A percentile compares a stretch with the other conserved stretches of the same genome.
phyloP scores from a whole-genome alignment of 2,113 vertebrate genomes.

The Anguilla rostrata region DNA sequence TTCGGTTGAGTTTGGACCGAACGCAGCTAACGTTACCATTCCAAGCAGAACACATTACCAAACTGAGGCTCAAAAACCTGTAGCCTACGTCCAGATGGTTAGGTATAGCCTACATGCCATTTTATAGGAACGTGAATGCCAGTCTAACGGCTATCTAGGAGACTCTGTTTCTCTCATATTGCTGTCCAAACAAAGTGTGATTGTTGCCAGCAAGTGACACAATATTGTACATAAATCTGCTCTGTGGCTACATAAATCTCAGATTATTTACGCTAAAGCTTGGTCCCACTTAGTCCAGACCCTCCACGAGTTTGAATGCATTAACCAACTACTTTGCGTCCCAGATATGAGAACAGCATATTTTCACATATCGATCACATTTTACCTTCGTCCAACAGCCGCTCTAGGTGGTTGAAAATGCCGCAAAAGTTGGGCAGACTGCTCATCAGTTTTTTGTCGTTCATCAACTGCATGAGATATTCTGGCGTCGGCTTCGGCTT shows the following conservation, averaged over 20 bases:
- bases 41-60: not conserved
- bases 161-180: not conserved
- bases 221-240: not conserved
- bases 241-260: not conserved
- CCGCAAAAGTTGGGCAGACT: conserved; percentile 98
- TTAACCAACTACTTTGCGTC: not conserved
- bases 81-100: not conserved
- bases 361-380: not conserved
- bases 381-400: conserved; percentile 93
- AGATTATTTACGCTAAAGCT: not conserved
- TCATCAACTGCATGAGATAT: conserved; percentile 98
- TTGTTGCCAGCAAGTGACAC: not conserved
- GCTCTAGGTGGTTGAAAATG: conserved; percentile 97
- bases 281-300: not conserved
- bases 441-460: conserved; percentile 97
- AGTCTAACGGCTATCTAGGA: not conserved
- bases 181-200: not conserved
- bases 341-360: not conserved
- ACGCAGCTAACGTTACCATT: not conserved
- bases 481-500: conserved; percentile 95
- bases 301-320: not conserved
- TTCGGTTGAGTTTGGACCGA: not conserved
- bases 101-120: not conserved
- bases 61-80: not conserved
- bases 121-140: not conserved